Percentiles rank a stretch among this genome's conserved stretches.
phyloP scores from a whole-genome alignment of 2,113 vertebrate genomes.

The Protomyctophum bolini region DNA sequence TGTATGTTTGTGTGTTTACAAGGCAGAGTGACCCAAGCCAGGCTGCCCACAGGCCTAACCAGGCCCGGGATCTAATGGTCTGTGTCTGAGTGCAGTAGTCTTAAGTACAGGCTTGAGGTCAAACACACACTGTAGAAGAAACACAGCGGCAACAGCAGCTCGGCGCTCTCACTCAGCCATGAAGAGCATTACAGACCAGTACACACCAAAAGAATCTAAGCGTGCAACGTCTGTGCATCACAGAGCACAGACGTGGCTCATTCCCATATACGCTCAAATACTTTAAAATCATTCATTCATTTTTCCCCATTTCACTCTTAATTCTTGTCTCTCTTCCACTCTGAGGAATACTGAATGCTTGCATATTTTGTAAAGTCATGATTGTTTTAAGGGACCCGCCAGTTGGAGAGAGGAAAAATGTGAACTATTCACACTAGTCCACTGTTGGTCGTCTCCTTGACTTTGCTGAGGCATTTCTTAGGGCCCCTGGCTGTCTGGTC shows the following conservation, averaged over 20 bases:
- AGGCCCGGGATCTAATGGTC: conserved; percentile 57
- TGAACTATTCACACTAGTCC: conserved; percentile 20
- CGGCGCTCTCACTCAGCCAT: conserved; percentile 45
- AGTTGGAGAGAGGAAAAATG: conserved; percentile 17
- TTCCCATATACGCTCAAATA: conserved; percentile 45
- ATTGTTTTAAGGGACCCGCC: conserved; percentile 5
- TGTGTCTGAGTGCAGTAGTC: conserved; percentile 62
- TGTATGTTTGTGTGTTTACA: conserved; percentile 68
- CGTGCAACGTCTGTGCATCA: conserved; percentile 50
- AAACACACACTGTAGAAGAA: conserved; percentile 23
- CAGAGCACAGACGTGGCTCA: conserved; percentile 44
- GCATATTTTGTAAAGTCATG: conserved; percentile 28
- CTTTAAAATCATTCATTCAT: conserved; percentile 33
- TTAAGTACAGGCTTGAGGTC: conserved; percentile 65
- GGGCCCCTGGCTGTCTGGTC: conserved; percentile 2
- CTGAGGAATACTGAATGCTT: conserved; percentile 31
- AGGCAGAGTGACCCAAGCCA: conserved; percentile 52
- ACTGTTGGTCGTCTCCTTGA: conserved; percentile 16
- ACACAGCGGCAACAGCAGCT: conserved; percentile 29
- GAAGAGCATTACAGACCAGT: conserved; percentile 55
- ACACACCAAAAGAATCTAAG: conserved; percentile 49
- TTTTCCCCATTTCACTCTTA: not conserved
- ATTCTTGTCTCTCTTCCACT: conserved; percentile 42
- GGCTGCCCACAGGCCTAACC: conserved; percentile 41
- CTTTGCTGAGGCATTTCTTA: conserved; percentile 25